Percentiles rank a stretch among this genome's conserved stretches.
phyloP scores from a whole-genome alignment of 2,888 invertebrate genomes.

The Lottia scabra region DNA sequence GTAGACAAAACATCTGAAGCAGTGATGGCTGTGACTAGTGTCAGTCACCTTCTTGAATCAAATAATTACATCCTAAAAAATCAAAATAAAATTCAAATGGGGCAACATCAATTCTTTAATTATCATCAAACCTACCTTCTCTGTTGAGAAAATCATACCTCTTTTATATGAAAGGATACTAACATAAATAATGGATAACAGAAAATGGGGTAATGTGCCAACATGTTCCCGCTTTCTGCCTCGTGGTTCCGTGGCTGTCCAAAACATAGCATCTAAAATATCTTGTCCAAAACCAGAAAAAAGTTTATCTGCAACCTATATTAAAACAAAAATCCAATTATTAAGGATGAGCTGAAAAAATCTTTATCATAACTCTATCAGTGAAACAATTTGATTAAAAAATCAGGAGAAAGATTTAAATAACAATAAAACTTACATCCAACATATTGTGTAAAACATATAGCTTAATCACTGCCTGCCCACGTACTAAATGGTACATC shows the following conservation, averaged over 20 bases:
- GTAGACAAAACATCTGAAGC: too few species aligned
- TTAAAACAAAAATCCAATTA: too few species aligned
- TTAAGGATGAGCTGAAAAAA: too few species aligned
- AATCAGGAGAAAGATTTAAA: too few species aligned
- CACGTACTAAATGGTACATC: conserved; percentile 90
- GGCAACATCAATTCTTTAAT: too few species aligned
- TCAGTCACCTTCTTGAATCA: too few species aligned
- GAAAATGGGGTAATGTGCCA: conserved; percentile 88
- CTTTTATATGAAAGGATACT: conserved; percentile 81
- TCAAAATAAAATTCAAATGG: too few species aligned
- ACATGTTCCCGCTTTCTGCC: conserved; percentile 79
- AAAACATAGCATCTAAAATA: conserved; percentile 95
- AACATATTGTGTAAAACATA: conserved; percentile 99
- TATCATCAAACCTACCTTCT: too few species aligned
- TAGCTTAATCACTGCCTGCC: conserved; percentile 98
- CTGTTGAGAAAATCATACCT: neutral
- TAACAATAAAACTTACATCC: conserved; percentile 77
- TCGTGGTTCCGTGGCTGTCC: conserved; percentile 97
- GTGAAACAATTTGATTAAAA: too few species aligned
- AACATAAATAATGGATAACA: conserved; percentile 94
- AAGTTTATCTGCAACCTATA: conserved; percentile 84
- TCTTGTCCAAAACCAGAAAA: conserved; percentile 94
- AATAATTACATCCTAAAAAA: too few species aligned
- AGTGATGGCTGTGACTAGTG: too few species aligned
- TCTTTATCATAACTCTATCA: too few species aligned